phyloP scores from a whole-genome alignment of 2,888 invertebrate genomes.

The Cremastinae sp. region DNA sequence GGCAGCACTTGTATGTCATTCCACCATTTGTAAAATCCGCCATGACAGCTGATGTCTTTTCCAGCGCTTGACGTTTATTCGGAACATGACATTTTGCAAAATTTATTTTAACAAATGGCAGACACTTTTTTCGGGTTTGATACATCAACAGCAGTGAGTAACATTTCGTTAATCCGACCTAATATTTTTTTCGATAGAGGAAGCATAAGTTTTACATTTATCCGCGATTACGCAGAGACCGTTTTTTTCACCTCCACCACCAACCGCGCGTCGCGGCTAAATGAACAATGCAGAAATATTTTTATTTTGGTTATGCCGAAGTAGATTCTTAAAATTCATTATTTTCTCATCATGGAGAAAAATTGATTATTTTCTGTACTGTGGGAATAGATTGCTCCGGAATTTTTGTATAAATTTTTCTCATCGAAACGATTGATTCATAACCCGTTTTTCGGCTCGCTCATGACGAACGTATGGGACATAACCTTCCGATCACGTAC shows the following conservation, averaged over 20 bases:
- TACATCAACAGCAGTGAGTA: slow-evolving; percentile 89
- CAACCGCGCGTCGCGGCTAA: slow-evolving; percentile 68
- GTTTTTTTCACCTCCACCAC: slow-evolving; percentile 53
- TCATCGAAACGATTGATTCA: no score
- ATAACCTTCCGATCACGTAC: slow-evolving; percentile 70
- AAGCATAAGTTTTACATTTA: slow-evolving; percentile 23
- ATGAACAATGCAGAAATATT: slow-evolving; percentile 46
- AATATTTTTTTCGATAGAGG: not conserved
- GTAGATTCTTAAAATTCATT: slow-evolving; percentile 8
- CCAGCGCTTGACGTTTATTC: slow-evolving; percentile 78
- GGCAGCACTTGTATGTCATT: slow-evolving; percentile 21
- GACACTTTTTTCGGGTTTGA: slow-evolving; percentile 94
- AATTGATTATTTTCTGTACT: no score
- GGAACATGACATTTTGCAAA: slow-evolving; percentile 79
- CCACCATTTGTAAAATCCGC: slow-evolving; percentile 68
- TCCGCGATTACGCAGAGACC: slow-evolving; percentile 32
- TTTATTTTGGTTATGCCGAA: slow-evolving; percentile 39
- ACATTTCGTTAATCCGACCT: slow-evolving; percentile 27
- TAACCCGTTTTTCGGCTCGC: slow-evolving; percentile 47
- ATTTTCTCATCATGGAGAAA: no score
- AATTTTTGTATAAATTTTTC: no score
- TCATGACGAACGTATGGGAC: slow-evolving; percentile 65
- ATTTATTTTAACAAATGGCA: slow-evolving; percentile 85
- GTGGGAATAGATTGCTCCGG: no score
- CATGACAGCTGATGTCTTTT: slow-evolving; percentile 79